These are phyloP conservation scores for Dascillus cervinus DNA, from an alignment of 2,888 invertebrate species.

Conservation along the genomic window DNA sequence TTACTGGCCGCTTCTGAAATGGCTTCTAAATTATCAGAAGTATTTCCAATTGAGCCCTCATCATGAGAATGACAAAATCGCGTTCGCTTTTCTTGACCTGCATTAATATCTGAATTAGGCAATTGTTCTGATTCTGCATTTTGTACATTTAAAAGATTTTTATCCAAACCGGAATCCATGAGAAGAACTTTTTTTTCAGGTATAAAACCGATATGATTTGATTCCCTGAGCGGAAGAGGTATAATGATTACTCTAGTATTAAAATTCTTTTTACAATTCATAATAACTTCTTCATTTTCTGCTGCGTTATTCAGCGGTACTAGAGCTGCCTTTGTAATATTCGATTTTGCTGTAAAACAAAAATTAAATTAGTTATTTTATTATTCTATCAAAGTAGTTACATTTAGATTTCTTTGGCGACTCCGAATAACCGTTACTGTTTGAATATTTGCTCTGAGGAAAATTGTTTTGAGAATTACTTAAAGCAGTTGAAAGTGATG, in stretches of 20 bases:
- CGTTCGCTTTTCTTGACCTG: slow-evolving; percentile 50
- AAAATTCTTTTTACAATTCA: not conserved
- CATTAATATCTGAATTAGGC: slow-evolving; percentile 3
- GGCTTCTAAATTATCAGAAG: slow-evolving; percentile 89
- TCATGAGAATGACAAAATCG: slow-evolving; percentile 84
- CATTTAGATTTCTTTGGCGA: no score
- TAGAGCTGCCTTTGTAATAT: no score
- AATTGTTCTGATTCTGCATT: slow-evolving; percentile 18
- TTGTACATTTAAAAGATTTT: slow-evolving; percentile 22
- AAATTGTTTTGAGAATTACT: no score
- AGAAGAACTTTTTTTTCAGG: slow-evolving; percentile 55
- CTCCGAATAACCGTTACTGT: no score
- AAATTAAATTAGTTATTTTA: no score
- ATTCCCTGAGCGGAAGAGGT: slow-evolving; percentile 46
- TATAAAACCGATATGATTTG: slow-evolving; percentile 43
- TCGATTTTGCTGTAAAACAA: no score
- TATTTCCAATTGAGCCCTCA: slow-evolving; percentile 86
- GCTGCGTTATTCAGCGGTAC: slow-evolving; percentile 1
- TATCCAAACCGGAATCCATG: slow-evolving; percentile 36
- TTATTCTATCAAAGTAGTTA: no score
- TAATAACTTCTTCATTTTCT: no score
- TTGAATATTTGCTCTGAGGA: no score
- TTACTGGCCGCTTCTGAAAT: slow-evolving; percentile 94
- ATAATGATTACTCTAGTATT: slow-evolving; percentile 54
- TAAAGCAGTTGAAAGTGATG: no score